These are phyloP conservation scores for Plagodis dolabraria DNA, from an alignment of 2,888 invertebrate genomes.

Conservation along the genomic window DNA sequence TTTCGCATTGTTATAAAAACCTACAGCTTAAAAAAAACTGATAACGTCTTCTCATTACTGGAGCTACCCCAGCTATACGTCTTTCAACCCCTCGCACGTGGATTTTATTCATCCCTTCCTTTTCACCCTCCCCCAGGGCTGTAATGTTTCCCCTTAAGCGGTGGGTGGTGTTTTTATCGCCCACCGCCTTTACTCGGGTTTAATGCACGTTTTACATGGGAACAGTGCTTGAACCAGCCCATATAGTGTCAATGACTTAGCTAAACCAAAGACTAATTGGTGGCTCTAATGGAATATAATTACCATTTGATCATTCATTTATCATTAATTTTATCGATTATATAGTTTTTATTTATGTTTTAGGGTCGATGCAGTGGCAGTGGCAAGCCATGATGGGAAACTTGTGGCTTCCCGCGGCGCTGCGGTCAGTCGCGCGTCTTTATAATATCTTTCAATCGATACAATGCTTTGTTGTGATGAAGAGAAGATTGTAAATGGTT, in stretches of 20 bases:
- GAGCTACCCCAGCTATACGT: slow-evolving; percentile 57
- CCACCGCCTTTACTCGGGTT: slow-evolving; percentile 56
- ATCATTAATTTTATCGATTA: too few relatives aligned
- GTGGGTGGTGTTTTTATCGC: slow-evolving; percentile 67
- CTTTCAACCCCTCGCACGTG: slow-evolving; percentile 53
- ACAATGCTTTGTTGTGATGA: too few relatives aligned
- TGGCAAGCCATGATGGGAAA: too few relatives aligned
- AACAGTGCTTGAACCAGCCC: slow-evolving; percentile 6
- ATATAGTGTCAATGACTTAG: not conserved
- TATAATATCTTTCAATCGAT: too few relatives aligned
- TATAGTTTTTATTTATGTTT: too few relatives aligned
- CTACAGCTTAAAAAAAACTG: too few relatives aligned
- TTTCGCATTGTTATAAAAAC: too few relatives aligned
- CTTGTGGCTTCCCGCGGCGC: too few relatives aligned
- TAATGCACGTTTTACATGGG: slow-evolving; percentile 41
- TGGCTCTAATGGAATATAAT: not conserved
- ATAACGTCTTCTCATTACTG: slow-evolving; percentile 44
- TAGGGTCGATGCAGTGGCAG: too few relatives aligned
- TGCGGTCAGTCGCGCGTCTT: too few relatives aligned
- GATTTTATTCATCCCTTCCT: slow-evolving; percentile 55
- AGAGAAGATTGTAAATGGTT: too few relatives aligned
- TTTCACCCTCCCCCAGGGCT: slow-evolving; percentile 36
- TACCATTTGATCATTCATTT: too few relatives aligned
- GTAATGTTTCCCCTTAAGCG: slow-evolving; percentile 36
- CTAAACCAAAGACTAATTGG: not conserved